phyloP scores from a whole-genome alignment of 2,113 vertebrate species.

The Limanda limanda region DNA sequence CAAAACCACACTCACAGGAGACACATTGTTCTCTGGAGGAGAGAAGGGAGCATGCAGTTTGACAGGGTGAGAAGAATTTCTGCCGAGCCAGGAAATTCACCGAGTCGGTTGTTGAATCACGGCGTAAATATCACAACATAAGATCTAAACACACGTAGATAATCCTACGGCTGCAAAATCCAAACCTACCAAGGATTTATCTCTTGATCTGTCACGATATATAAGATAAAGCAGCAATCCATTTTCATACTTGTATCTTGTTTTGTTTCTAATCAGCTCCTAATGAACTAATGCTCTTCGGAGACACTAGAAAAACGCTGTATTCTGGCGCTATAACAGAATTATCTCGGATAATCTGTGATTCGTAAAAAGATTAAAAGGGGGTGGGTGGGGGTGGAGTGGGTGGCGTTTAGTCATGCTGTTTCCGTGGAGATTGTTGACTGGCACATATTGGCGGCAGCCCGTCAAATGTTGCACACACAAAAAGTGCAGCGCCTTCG shows the following conservation, averaged over 20 bases:
- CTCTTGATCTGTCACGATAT: conserved; percentile 34
- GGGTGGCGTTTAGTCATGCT: conserved; percentile 72
- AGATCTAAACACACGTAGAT: not conserved
- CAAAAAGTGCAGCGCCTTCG: conserved; percentile 27
- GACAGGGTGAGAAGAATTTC: conserved; percentile 63
- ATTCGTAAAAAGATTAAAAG: conserved; percentile 68
- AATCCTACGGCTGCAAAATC: conserved; percentile 18
- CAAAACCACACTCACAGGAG: conserved; percentile 65
- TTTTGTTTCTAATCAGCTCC: conserved; percentile 44
- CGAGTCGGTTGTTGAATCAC: conserved; percentile 12
- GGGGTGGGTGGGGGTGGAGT: conserved; percentile 6
- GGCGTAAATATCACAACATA: not conserved
- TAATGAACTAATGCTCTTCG: conserved; percentile 51
- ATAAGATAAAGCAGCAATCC: conserved; percentile 31
- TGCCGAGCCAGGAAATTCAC: conserved; percentile 35
- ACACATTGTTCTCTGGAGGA: conserved; percentile 64
- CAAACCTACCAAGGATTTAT: conserved; percentile 26
- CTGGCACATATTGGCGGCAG: conserved; percentile 54
- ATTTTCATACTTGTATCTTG: conserved; percentile 24
- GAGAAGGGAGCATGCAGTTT: conserved; percentile 73
- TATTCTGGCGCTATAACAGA: conserved; percentile 62
- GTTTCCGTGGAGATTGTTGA: conserved; percentile 63
- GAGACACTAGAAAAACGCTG: conserved; percentile 53
- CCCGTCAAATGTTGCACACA: conserved; percentile 52
- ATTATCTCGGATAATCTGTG: conserved; percentile 79